These are phyloP conservation scores for Drosophila sordidula DNA, from an alignment of 2,888 invertebrate genomes.

Conservation along the genomic window DNA sequence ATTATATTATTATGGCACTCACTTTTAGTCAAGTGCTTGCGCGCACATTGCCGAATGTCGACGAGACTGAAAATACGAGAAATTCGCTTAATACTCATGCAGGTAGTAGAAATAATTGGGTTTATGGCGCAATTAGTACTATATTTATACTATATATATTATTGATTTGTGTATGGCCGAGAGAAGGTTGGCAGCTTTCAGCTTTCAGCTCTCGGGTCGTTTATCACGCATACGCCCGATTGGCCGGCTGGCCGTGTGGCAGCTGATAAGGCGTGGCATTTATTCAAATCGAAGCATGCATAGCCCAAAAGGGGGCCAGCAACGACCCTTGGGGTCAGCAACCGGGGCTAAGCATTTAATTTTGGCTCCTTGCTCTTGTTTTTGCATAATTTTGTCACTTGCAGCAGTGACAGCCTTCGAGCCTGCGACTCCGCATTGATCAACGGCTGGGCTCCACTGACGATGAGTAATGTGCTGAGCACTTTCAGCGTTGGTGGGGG, in stretches of 20 bases:
- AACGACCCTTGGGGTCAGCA: slow-evolving; percentile 32
- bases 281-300: slow-evolving; percentile 38
- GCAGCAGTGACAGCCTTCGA: not conserved
- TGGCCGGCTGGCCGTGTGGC: slow-evolving; percentile 7
- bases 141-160: not conserved
- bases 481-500: slow-evolving; percentile 2
- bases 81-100: not conserved
- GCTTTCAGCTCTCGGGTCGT: slow-evolving; percentile 1
- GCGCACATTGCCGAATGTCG: not conserved
- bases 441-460: slow-evolving; percentile 23
- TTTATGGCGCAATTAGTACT: not conserved
- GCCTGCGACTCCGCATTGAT: slow-evolving; percentile 2
- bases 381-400: slow-evolving; percentile 55
- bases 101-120: not conserved
- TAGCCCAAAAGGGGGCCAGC: slow-evolving; percentile 7
- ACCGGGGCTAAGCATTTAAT: slow-evolving; percentile 31
- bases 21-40: not conserved
- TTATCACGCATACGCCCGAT: slow-evolving; percentile 40
- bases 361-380: slow-evolving; percentile 8
- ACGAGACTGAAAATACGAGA: not conserved
- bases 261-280: slow-evolving; percentile 36
- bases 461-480: slow-evolving; percentile 37
- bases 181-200: slow-evolving; percentile 1
- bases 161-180: slow-evolving; percentile 1
- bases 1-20: not conserved